phyloP scores from a whole-genome alignment of 2,113 vertebrate genomes.

The Saguinus imperator region DNA sequence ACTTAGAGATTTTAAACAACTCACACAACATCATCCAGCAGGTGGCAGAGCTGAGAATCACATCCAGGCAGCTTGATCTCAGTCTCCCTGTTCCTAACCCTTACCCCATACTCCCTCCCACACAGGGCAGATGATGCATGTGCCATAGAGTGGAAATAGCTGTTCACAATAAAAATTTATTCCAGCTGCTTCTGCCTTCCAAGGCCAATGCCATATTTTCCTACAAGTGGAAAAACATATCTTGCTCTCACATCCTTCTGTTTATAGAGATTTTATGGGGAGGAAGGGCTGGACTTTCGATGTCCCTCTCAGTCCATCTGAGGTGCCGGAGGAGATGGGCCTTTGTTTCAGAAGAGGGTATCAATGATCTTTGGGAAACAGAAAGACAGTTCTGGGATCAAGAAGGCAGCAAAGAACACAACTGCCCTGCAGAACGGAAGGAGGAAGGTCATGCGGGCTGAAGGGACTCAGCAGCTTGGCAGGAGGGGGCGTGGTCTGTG shows the following conservation, averaged over 20 bases:
- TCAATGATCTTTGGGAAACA: neutral
- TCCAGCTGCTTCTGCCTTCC: neutral
- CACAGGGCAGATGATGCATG: neutral
- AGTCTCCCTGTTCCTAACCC: neutral
- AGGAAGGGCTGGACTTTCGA: neutral
- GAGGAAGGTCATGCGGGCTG: neutral
- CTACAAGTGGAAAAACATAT: neutral
- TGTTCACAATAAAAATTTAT: neutral
- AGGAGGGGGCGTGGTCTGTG: neutral
- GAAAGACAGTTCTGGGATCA: neutral
- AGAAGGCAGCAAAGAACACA: neutral
- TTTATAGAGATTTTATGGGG: neutral
- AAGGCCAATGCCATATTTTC: neutral
- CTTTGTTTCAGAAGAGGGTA: neutral
- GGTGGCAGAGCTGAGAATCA: neutral
- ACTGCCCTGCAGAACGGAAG: neutral
- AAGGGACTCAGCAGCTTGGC: neutral
- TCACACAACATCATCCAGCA: neutral
- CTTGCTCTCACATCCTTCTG: neutral
- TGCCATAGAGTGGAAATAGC: neutral
- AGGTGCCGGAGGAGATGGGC: neutral
- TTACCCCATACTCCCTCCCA: neutral
- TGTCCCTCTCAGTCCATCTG: neutral
- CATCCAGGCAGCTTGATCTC: neutral
- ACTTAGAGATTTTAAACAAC: neutral